Evolutionary conservation across 2,888 invertebrate species (phyloP).

Genomic region (Morinoia aosen): DNA sequence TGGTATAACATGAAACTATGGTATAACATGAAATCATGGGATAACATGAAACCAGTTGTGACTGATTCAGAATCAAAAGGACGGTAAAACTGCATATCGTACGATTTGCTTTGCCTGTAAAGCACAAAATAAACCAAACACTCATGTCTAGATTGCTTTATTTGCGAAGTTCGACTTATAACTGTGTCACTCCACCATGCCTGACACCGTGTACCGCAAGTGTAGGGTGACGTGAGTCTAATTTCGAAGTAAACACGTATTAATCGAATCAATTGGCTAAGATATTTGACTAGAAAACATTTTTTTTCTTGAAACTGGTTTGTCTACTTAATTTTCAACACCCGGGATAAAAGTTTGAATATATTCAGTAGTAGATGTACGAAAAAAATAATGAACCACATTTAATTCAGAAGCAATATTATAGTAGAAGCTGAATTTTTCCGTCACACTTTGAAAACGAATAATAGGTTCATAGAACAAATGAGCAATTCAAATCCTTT

Average conservation of each 20-base stretch:
- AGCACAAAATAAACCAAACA: neutral
- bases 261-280: neutral
- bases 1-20: too few relatives aligned
- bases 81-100: neutral
- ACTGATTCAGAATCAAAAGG: too few relatives aligned
- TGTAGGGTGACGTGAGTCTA: neutral
- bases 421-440: too few relatives aligned
- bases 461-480: too few relatives aligned
- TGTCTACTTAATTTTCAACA: neutral
- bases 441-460: too few relatives aligned
- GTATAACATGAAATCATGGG: too few relatives aligned
- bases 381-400: too few relatives aligned
- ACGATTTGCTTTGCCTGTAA: neutral
- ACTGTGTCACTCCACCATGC: neutral
- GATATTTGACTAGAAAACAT: neutral
- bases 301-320: neutral
- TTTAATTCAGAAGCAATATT: too few relatives aligned
- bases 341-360: too few relatives aligned
- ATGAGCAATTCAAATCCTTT: too few relatives aligned
- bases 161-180: neutral
- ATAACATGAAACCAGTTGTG: too few relatives aligned
- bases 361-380: too few relatives aligned
- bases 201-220: neutral
- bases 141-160: neutral
- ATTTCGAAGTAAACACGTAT: neutral